Evolutionary conservation across 2,797 vertebrate genomes (phyloP).

Genomic region (Danio albolineatus): DNA sequence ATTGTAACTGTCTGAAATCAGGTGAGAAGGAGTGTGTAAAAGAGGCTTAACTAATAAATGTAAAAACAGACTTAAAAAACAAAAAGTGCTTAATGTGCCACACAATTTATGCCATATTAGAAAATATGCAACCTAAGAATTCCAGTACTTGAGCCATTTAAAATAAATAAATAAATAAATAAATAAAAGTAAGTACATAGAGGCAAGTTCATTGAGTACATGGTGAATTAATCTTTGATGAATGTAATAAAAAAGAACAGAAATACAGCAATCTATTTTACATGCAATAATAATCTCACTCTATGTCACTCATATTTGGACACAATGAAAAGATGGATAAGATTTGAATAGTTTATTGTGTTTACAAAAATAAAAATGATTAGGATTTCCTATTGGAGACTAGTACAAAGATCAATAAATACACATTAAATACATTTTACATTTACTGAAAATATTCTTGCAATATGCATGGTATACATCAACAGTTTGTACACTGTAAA

Average conservation of each 20-base stretch:
- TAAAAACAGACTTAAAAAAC: background rate
- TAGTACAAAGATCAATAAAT: slow-evolving; percentile 29
- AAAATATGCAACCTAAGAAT: background rate
- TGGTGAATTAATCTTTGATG: too few species aligned
- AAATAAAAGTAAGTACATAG: too few species aligned
- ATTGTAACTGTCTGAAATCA: background rate
- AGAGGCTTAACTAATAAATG: background rate
- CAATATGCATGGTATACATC: too few species aligned
- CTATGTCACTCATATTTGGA: background rate
- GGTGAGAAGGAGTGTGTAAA: background rate
- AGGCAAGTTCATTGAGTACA: too few species aligned
- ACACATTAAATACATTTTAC: slow-evolving; percentile 29
- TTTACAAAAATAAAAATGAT: slow-evolving; percentile 35
- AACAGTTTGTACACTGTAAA: too few species aligned
- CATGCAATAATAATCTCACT: too few species aligned
- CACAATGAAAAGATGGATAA: background rate
- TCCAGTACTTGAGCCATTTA: background rate
- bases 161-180: too few species aligned
- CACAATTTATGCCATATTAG: too few species aligned
- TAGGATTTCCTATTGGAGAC: background rate
- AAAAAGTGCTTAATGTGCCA: background rate
- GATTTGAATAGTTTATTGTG: slow-evolving; percentile 21
- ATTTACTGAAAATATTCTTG: slow-evolving; percentile 15
- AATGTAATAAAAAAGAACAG: too few species aligned
- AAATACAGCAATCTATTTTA: too few species aligned